A percentile compares a stretch with the other conserved stretches of the same genome.
Conservation (phyloP, 2,113 vertebrate genomes). For the Choloepus hoffmanni region DNA sequence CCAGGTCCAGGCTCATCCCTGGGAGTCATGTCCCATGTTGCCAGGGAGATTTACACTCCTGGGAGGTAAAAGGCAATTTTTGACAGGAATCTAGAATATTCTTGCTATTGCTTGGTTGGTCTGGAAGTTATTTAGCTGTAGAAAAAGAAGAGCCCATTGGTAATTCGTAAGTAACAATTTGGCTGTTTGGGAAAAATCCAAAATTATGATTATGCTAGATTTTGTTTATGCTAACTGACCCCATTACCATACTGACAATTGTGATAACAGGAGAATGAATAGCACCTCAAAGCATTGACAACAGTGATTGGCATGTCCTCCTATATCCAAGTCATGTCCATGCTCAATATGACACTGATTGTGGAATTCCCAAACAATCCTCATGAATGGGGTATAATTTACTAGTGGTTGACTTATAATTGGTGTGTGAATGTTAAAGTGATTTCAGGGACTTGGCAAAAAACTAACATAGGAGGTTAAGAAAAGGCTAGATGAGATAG, state of each 20-base stretch:
- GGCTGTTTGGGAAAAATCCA: neutral
- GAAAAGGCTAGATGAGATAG: neutral
- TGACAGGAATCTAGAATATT: neutral
- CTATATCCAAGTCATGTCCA: neutral
- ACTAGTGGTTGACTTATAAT: neutral
- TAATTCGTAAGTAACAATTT: neutral
- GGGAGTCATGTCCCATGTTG: too few species aligned
- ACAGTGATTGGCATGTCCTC: neutral
- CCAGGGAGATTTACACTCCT: neutral
- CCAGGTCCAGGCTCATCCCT: too few species aligned
- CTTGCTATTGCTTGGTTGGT: neutral
- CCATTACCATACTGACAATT: too few species aligned
- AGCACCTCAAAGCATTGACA: neutral
- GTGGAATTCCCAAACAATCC: neutral
- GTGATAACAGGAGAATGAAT: too few species aligned
- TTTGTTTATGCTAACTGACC: neutral
- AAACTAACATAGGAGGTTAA: neutral
- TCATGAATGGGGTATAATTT: neutral
- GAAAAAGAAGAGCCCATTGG: neutral
- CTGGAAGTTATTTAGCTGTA: neutral
- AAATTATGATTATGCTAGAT: neutral
- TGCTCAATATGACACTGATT: neutral
- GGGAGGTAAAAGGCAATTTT: neutral
- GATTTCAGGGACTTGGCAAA: neutral
- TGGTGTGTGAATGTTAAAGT: neutral